Conservation (phyloP, 2,797 vertebrate species). For the Artibeus lituratus region DNA sequence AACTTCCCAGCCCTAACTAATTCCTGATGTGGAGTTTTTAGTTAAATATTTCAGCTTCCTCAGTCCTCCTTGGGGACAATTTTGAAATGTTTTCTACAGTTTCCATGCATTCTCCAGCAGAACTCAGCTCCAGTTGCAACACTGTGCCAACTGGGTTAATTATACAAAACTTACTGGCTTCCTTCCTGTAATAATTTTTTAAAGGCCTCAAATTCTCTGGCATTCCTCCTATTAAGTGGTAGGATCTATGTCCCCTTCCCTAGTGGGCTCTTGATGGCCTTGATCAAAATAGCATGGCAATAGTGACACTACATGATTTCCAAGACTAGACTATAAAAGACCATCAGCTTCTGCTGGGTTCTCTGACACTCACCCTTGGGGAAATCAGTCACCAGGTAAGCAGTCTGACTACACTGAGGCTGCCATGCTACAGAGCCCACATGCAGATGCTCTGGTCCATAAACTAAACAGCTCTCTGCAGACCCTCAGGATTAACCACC, state of each 20-base stretch:
- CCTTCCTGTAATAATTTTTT: not conserved
- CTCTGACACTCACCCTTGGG: not conserved
- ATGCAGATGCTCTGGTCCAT: not conserved
- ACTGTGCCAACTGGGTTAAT: not conserved
- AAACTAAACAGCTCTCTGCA: fast-evolving
- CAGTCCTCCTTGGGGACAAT: not conserved
- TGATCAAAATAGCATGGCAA: not conserved
- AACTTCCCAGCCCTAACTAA: not conserved
- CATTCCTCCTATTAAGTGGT: not conserved
- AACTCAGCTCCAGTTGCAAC: not conserved
- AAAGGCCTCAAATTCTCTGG: not conserved
- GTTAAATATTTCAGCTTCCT: not conserved
- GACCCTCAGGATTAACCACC: too few relatives aligned
- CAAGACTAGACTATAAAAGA: not conserved
- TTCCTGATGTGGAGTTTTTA: not conserved
- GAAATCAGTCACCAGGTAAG: not conserved
- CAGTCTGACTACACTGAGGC: not conserved
- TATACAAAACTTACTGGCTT: not conserved
- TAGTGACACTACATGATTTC: not conserved
- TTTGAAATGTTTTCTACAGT: not conserved
- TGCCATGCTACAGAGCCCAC: not conserved
- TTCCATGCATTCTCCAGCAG: not conserved
- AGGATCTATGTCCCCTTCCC: not conserved
- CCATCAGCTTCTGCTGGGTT: not conserved
- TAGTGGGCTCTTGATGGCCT: not conserved